phyloP scores from a whole-genome alignment of 2,888 invertebrate species.

The Syrista parreyssii region DNA sequence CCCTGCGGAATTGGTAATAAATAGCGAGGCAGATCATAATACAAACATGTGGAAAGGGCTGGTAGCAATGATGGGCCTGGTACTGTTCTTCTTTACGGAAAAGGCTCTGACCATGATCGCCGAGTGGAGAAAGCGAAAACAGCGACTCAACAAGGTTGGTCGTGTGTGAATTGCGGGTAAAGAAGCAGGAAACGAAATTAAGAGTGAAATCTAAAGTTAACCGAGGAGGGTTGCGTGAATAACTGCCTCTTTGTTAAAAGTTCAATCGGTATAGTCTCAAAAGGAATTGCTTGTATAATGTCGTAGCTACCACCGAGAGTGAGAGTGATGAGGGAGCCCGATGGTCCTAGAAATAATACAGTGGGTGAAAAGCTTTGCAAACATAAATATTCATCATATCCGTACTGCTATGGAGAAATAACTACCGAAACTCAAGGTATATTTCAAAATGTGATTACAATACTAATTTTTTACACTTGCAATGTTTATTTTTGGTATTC shows the following conservation, averaged over 20 bases:
- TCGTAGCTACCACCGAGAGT: constrained; percentile 74
- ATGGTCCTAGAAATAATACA: constrained; percentile 68
- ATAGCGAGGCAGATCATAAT: constrained; percentile 68
- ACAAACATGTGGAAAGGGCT: constrained; percentile 88
- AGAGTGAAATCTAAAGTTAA: too few relatives aligned
- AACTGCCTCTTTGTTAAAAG: too few relatives aligned
- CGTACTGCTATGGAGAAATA: constrained; percentile 88
- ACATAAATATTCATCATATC: constrained; percentile 90
- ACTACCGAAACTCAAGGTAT: constrained; percentile 77
- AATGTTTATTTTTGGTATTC: background rate
- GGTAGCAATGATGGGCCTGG: constrained; percentile 83
- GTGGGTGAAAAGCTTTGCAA: constrained; percentile 79
- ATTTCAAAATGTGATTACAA: background rate
- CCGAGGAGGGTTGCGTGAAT: too few relatives aligned
- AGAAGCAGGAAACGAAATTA: background rate
- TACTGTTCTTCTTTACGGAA: constrained; percentile 91
- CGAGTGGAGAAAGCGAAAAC: constrained; percentile 82
- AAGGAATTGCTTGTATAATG: too few relatives aligned
- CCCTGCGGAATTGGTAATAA: constrained; percentile 17
- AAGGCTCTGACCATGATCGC: constrained; percentile 82
- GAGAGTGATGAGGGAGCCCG: constrained; percentile 79
- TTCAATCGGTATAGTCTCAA: too few relatives aligned
- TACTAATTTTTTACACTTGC: background rate
- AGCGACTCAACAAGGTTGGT: constrained; percentile 75
- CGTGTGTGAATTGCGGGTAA: background rate